Conservation (phyloP, 2,797 vertebrate species). For the Argyrosomus regius region DNA sequence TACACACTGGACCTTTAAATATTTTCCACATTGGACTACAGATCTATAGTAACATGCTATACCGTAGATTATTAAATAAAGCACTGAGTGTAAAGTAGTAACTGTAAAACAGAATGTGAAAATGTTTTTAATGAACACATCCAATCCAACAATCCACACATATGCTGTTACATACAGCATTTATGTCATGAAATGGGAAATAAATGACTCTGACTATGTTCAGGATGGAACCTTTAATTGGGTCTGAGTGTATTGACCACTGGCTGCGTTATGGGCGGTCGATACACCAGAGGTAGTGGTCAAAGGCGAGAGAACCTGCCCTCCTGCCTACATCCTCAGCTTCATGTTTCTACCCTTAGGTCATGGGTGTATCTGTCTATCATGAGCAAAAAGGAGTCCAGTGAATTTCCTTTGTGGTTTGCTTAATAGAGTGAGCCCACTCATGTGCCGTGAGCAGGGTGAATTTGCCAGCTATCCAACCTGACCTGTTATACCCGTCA, state of each 20-base stretch:
- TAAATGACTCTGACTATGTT: slow-evolving; percentile 55
- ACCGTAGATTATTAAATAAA: background rate
- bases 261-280: slow-evolving; percentile 59
- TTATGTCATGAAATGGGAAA: slow-evolving; percentile 64
- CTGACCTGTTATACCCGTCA: background rate
- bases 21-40: background rate
- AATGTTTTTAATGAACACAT: background rate
- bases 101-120: background rate
- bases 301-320: slow-evolving; percentile 57
- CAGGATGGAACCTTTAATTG: slow-evolving; percentile 77
- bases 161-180: slow-evolving; percentile 6
- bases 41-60: background rate
- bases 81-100: background rate
- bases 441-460: background rate
- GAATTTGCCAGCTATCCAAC: slow-evolving; percentile 6
- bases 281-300: slow-evolving; percentile 56
- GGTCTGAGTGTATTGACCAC: slow-evolving; percentile 78
- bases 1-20: background rate
- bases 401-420: background rate
- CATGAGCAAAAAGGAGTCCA: slow-evolving; percentile 14
- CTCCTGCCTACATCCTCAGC: slow-evolving; percentile 37
- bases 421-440: background rate
- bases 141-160: background rate
- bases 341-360: slow-evolving; percentile 59
- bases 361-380: slow-evolving; percentile 44